Conservation (phyloP, 2,888 invertebrate genomes). For the Lissocephala sabroskyi region DNA sequence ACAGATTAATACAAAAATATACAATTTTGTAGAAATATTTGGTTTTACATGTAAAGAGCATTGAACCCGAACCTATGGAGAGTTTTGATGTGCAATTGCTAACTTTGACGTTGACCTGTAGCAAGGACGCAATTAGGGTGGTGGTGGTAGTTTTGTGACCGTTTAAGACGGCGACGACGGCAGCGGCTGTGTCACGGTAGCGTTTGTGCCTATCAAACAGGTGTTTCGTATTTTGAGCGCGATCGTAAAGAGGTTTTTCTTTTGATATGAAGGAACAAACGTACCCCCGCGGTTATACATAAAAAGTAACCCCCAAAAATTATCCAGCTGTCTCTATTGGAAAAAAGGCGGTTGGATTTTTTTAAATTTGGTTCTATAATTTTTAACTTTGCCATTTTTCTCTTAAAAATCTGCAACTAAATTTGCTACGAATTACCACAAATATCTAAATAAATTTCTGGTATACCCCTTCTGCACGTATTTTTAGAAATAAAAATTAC, state of each 20-base stretch:
- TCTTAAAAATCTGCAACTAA: too few species aligned
- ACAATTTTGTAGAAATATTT: neutral
- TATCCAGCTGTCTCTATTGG: neutral
- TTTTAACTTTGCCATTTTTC: too few species aligned
- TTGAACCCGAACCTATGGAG: conserved; percentile 25
- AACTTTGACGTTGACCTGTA: neutral
- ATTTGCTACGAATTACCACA: too few species aligned
- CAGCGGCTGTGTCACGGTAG: conserved; percentile 23
- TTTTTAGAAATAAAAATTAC: too few species aligned
- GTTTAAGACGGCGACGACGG: neutral
- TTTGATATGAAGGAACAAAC: conserved; percentile 1
- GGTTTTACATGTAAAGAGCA: conserved; percentile 16
- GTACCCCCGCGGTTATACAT: too few species aligned
- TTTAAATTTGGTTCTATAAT: too few species aligned
- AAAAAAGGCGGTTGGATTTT: too few species aligned
- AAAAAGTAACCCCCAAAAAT: neutral
- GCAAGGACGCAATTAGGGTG: conserved; percentile 7
- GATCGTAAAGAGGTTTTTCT: conserved; percentile 23
- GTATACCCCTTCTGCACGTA: too few species aligned
- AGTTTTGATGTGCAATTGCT: conserved; percentile 11
- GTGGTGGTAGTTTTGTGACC: conserved; percentile 46
- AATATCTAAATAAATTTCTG: too few species aligned
- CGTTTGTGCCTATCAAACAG: conserved; percentile 37
- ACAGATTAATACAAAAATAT: neutral
- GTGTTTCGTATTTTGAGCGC: conserved; percentile 41